Evolutionary conservation across 2,888 invertebrate genomes (phyloP), one percentile per base, ranked within the genome.

Genomic region (Neocrepidodera transversa): DNA sequence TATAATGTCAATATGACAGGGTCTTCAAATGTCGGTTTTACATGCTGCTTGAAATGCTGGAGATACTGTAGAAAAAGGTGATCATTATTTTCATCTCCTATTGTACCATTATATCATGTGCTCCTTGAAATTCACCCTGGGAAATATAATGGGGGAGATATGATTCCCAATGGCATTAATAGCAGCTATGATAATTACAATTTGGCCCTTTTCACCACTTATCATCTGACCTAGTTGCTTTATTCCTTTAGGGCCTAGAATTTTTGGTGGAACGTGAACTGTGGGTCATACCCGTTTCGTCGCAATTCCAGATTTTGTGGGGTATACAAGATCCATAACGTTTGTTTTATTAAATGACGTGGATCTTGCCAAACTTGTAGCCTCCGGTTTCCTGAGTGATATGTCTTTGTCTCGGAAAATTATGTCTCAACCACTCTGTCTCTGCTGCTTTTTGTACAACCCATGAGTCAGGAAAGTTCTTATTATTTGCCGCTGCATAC

Each of bases 321-420:
- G 68, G 50, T 8, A 26, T 11, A 60, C 57, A 58, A 13, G 50
- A 16, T 49, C 14, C 20, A 38, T 30, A 0, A 73, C 65, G 35
- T 61, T 68, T 42, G 56, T 36, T 52, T 65, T 64, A 58, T 75
- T 74, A 40, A 75, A n/a, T n/a, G n/a, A n/a, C n/a, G n/a, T n/a
- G n/a, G n/a, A n/a, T n/a, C n/a, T n/a, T n/a, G n/a, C n/a, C n/a
- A n/a, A n/a, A n/a, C n/a, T n/a, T n/a, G n/a, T n/a, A n/a, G n/a
- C n/a, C n/a, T n/a, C n/a, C n/a, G n/a, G n/a, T n/a, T n/a, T n/a
- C n/a, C n/a, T n/a, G n/a, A n/a, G n/a, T n/a, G n/a, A n/a, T n/a
- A n/a, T 65, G 40, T 26, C 47, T 16, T 32, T 65, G 48, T 45
- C 62, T 47, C 54, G 40, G 58, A 16, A 60, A 11, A 57, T 62